Evolutionary conservation across 2,113 vertebrate species (phyloP), one percentile per base, ranked within the genome.

Genomic region (Piprites chloris): DNA sequence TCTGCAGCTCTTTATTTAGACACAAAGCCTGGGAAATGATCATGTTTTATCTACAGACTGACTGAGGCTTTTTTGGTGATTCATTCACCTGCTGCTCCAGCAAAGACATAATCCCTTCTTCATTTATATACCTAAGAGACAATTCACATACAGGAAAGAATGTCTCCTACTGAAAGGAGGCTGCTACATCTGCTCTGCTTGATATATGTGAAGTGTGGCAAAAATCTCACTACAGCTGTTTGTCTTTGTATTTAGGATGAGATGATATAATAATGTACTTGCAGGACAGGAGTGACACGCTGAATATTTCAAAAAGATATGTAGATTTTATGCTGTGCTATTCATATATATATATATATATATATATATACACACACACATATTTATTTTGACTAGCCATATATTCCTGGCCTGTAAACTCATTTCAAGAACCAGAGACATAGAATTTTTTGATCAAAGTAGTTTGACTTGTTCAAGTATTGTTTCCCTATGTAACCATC

Each of bases 1-100:
- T 96, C 86, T 97, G 93, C 93, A 97, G 94, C 93, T 96, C 91
- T 95, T 91, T 95, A 80, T 97, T 97, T 89, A 95, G 82, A 93
- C 62, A 65, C 63, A 86, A 91, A 95, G 42, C 89, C 75, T 95
- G 76, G 95, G 84, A 97, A 95, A 92, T 75, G 85, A 77, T 46
- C 50, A 32, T 73, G 92, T 76, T 95, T 98, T 95, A 97, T 90
- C 96, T 87, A 89, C 74, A 90, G 94, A 69, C 59, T 90, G 83
- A 58, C 79, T 96, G 82, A 82, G 87, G 13, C 2, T 87, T 93
- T 95, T 55, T 94, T 87, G 95, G 91, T 93, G 90, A 97, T 97
- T 90, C 85, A 93, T 80, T 93, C 88, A 95, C 89, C 84, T 46
- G 85, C 87, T 95, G 96, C 84, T 97, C 69, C 74, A 93, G 89